Percentiles rank a stretch among this genome's conserved stretches.
Evolutionary conservation across 2,797 vertebrate genomes (phyloP).

Genomic region (Falco novaeseelandiae): DNA sequence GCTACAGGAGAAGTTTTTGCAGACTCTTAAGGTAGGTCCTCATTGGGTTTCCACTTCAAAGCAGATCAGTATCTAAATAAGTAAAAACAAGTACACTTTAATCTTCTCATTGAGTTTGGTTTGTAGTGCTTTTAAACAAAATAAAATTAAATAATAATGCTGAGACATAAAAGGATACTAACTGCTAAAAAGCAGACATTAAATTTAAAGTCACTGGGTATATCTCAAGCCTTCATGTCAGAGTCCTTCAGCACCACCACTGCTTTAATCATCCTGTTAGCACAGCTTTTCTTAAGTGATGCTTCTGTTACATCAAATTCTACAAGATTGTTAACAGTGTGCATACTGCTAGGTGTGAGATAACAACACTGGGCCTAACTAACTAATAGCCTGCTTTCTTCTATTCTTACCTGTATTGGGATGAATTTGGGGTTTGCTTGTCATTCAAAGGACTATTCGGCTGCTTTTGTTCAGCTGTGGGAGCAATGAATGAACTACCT

Average conservation of each 20-base stretch:
- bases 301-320: not conserved
- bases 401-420: not conserved
- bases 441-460: not conserved
- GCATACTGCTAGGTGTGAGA: not conserved
- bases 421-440: not conserved
- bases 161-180: constrained; percentile 22
- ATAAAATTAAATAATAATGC: constrained; percentile 58
- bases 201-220: not conserved
- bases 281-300: not conserved
- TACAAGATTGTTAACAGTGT: not conserved
- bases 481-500: not conserved
- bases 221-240: not conserved
- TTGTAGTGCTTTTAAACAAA: constrained; percentile 48
- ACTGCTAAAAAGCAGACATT: constrained; percentile 35
- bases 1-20: constrained; percentile 94
- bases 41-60: not conserved
- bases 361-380: not conserved
- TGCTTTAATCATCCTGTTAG: constrained; percentile 15
- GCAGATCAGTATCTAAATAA: constrained; percentile 37
- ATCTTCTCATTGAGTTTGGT: constrained; percentile 35
- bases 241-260: not conserved
- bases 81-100: constrained; percentile 36
- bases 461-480: not conserved
- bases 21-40: constrained; percentile 88
- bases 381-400: not conserved